A percentile compares a stretch with the other conserved stretches of the same genome.
Evolutionary conservation across 1,140 invertebrate species (phyloP).

Genomic region (Drosophila micromelanica): DNA sequence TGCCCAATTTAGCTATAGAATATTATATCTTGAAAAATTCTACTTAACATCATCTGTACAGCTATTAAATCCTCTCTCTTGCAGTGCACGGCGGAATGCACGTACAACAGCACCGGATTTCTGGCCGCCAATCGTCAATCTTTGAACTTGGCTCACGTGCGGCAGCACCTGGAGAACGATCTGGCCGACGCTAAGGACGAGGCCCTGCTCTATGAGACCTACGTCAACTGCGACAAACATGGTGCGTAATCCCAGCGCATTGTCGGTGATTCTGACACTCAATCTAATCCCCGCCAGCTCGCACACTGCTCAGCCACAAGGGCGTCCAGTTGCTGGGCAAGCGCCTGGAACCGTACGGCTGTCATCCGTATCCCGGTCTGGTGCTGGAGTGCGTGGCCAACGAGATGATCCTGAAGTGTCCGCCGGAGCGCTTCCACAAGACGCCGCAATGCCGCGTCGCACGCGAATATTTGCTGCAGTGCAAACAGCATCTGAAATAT

Average conservation of each 20-base stretch:
- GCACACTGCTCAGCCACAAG: conserved; percentile 33
- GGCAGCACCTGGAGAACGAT: conserved; percentile 49
- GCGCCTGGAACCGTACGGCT: conserved; percentile 35
- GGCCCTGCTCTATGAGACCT: conserved; percentile 50
- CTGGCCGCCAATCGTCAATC: conserved; percentile 55
- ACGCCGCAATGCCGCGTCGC: conserved; percentile 40
- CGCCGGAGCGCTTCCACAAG: conserved; percentile 41
- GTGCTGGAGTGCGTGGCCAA: conserved; percentile 67
- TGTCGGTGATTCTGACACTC: neutral
- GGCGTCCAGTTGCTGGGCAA: conserved; percentile 36
- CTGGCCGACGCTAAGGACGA: conserved; percentile 46
- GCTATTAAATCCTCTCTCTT: neutral
- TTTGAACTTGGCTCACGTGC: conserved; percentile 32
- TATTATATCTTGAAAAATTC: no score
- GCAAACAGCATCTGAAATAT: conserved; percentile 48
- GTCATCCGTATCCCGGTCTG: conserved; percentile 61
- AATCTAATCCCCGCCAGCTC: conserved; percentile 19
- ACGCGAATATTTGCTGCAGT: conserved; percentile 48
- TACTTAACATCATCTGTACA: no score
- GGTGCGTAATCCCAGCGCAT: conserved; percentile 19
- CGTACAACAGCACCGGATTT: conserved; percentile 56
- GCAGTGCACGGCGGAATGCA: conserved; percentile 65
- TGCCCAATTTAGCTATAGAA: no score
- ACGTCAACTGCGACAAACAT: conserved; percentile 65
- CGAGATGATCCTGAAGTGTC: conserved; percentile 67